These are phyloP conservation scores for Tetranychus piercei DNA, from an alignment of 2,888 invertebrate species.

Conservation along the genomic window DNA sequence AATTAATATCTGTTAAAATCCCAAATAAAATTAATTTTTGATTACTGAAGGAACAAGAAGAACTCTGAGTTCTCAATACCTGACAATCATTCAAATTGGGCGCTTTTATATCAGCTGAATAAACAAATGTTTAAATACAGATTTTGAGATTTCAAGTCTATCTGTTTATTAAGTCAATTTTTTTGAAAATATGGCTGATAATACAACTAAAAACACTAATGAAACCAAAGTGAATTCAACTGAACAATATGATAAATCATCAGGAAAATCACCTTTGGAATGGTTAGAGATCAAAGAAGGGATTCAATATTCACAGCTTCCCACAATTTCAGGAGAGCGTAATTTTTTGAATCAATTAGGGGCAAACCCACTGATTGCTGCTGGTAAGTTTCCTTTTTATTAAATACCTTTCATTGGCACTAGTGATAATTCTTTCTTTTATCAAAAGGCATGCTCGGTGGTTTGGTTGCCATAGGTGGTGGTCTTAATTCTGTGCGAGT, in stretches of 20 bases:
- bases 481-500: background rate
- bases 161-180: too few species aligned
- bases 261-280: conserved; percentile 3
- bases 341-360: background rate
- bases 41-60: too few species aligned
- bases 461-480: background rate
- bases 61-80: too few species aligned
- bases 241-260: background rate
- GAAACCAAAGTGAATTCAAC: background rate
- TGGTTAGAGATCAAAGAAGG: conserved; percentile 3
- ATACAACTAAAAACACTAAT: background rate
- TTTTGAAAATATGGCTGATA: background rate
- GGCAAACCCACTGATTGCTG: background rate
- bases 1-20: too few species aligned
- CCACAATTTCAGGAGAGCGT: background rate
- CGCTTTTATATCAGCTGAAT: too few species aligned
- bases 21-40: too few species aligned
- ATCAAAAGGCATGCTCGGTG: background rate
- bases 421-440: background rate
- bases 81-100: too few species aligned
- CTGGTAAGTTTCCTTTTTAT: background rate
- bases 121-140: too few species aligned
- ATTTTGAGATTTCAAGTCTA: too few species aligned
- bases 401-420: too few species aligned
- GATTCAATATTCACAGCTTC: background rate